phyloP scores from a whole-genome alignment of 2,888 invertebrate species.

The Adela reaumurella region DNA sequence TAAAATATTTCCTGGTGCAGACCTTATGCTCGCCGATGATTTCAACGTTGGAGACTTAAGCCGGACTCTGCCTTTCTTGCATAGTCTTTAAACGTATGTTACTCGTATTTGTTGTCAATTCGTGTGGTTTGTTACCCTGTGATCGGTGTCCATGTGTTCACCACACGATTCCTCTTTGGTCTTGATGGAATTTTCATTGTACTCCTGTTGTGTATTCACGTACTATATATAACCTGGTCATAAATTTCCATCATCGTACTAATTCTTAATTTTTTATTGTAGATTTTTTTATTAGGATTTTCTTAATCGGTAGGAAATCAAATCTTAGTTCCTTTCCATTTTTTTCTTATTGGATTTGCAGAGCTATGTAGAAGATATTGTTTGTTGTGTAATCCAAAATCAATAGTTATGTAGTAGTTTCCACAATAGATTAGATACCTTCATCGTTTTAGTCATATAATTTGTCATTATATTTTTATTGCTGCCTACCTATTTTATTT shows the following conservation, averaged over 20 bases:
- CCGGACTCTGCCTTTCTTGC: constrained; percentile 48
- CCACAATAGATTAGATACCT: no score
- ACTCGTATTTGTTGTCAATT: not conserved
- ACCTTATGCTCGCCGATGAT: constrained; percentile 48
- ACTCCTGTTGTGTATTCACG: not conserved
- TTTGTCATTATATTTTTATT: no score
- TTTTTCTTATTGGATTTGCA: no score
- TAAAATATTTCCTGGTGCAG: constrained; percentile 20
- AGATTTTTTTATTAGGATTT: not conserved
- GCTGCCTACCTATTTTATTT: no score
- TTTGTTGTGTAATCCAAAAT: no score
- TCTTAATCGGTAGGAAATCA: no score
- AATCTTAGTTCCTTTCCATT: no score
- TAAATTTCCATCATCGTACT: not conserved
- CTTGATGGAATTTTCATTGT: not conserved
- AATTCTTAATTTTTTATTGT: not conserved
- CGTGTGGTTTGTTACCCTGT: not conserved
- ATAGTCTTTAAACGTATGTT: constrained; percentile 37
- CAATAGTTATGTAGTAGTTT: no score
- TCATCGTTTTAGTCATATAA: no score
- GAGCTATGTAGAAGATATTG: no score
- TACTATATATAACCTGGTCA: not conserved
- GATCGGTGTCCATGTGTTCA: not conserved
- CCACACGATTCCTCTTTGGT: not conserved
- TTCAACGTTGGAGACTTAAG: constrained; percentile 46